A percentile compares a stretch with the other conserved stretches of the same genome.
phyloP scores from a whole-genome alignment of 2,113 vertebrate species.

The Periophthalmodon schlosseri region DNA sequence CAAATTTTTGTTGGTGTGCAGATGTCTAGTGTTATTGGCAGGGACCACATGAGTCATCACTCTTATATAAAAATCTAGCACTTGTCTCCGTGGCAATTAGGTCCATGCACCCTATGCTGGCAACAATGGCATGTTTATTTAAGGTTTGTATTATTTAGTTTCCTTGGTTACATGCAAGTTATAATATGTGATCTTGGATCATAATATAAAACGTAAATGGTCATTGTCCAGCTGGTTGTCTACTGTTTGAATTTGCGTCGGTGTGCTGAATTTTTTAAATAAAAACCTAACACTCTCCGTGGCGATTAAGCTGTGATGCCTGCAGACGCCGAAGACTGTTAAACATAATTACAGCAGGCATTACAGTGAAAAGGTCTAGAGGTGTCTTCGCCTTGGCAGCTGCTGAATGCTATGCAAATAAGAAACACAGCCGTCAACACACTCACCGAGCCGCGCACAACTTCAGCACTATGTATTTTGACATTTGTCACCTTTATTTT shows the following conservation, averaged over 20 bases:
- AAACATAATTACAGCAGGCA: conserved; percentile 7
- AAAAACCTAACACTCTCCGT: not conserved
- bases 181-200: too few species aligned
- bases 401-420: not conserved
- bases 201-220: too few species aligned
- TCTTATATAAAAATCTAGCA: not conserved
- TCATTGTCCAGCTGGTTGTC: too few species aligned
- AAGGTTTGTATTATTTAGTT: too few species aligned
- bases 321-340: not conserved
- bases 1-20: not conserved
- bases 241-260: too few species aligned
- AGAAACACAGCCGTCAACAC: conserved; percentile 3
- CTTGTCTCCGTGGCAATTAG: not conserved
- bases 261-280: not conserved
- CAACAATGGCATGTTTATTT: too few species aligned
- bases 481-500: conserved; percentile 11
- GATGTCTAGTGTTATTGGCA: not conserved
- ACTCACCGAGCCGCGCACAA: not conserved
- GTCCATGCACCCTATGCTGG: too few species aligned
- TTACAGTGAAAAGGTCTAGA: conserved; percentile 9
- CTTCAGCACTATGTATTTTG: conserved; percentile 4
- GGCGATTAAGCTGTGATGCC: not conserved
- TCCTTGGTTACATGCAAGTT: too few species aligned
- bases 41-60: not conserved
- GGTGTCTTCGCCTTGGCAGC: conserved; percentile 2